Conservation (phyloP, 2,888 invertebrate species). For the Parnassius glacialis region DNA sequence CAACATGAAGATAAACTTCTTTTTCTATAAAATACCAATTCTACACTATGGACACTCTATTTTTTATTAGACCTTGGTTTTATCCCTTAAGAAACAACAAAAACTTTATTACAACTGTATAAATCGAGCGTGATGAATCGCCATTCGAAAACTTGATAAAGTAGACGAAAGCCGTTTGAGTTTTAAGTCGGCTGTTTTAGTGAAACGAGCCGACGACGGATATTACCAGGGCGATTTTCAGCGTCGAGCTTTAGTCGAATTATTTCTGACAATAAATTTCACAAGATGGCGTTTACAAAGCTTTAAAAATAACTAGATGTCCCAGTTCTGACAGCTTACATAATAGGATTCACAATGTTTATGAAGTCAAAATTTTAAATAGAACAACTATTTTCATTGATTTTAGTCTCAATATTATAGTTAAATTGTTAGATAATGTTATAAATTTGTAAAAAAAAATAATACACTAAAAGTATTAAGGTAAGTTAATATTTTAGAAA, state of each 20-base stretch:
- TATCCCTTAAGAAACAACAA: no score
- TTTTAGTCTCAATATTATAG: no score
- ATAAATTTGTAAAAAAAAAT: no score
- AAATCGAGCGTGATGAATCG: constrained; percentile 1
- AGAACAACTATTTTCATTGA: no score
- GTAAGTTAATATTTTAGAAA: no score
- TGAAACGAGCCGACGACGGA: constrained; percentile 39
- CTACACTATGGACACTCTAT: no score
- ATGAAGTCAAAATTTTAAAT: no score
- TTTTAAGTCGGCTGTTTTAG: constrained; percentile 38
- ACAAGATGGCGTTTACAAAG: constrained; percentile 28
- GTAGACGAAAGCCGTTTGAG: constrained; percentile 31
- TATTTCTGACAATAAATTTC: constrained; percentile 31
- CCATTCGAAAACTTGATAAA: constrained; percentile 24
- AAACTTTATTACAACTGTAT: not conserved
- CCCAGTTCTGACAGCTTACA: constrained; percentile 16
- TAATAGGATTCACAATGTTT: constrained; percentile 1
- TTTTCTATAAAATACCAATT: no score
- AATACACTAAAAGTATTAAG: no score
- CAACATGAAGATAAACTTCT: no score
- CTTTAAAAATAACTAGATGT: constrained; percentile 28
- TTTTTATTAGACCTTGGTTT: no score
- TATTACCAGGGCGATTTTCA: constrained; percentile 38
- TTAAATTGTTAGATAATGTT: no score
- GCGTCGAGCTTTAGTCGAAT: constrained; percentile 22